Conservation (phyloP, 2,888 invertebrate species). For the Drosophila recens region DNA sequence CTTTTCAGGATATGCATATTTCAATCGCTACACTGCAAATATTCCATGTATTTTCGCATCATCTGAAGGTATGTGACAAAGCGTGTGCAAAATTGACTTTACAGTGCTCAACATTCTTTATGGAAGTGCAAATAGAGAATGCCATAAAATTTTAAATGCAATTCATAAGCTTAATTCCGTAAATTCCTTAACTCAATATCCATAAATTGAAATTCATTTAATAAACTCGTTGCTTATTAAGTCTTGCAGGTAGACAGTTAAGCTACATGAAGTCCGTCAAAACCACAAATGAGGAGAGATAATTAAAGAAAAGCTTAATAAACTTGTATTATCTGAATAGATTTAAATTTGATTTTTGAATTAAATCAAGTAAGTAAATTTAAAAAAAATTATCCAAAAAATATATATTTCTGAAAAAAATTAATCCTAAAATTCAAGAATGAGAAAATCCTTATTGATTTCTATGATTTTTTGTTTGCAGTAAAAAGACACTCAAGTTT, state of each 20-base stretch:
- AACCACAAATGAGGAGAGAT: no score
- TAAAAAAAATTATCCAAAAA: no score
- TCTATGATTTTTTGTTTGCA: neutral
- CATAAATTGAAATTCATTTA: constrained; percentile 8
- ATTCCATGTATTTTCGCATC: constrained; percentile 1
- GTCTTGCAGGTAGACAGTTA: no score
- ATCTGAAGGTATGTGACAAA: constrained; percentile 8
- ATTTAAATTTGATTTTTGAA: no score
- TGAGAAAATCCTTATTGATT: neutral
- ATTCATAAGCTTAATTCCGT: constrained; percentile 16
- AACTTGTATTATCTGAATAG: no score
- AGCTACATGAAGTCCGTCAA: no score
- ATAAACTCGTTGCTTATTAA: constrained; percentile 2
- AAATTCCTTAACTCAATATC: neutral
- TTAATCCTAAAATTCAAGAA: no score
- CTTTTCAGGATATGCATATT: constrained; percentile 54
- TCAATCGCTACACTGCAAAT: constrained; percentile 57
- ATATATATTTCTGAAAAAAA: no score
- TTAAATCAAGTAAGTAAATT: no score
- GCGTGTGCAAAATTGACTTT: constrained; percentile 1
- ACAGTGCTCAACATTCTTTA: constrained; percentile 2
- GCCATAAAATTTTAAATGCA: constrained; percentile 14
- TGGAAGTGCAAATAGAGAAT: constrained; percentile 19
- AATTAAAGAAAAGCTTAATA: no score
- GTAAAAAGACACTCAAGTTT: constrained; percentile 12